Percentiles rank a stretch among this genome's conserved stretches.
Conservation (phyloP, 2,113 vertebrate genomes). For the Cromileptes altivelis region DNA sequence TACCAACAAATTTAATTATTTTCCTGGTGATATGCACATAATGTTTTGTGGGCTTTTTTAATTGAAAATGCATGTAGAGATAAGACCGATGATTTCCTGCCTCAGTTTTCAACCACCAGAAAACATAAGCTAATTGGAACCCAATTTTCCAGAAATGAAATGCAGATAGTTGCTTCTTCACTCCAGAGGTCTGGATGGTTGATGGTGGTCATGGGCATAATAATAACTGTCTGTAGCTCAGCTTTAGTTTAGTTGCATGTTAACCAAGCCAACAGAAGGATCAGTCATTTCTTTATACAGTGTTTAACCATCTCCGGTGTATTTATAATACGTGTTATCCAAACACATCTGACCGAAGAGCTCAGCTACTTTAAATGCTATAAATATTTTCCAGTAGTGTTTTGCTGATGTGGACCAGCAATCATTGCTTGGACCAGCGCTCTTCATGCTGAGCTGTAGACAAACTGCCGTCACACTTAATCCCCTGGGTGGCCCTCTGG, state of each 20-base stretch:
- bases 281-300: not conserved
- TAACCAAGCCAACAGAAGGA: conserved; percentile 8
- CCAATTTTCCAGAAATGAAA: not conserved
- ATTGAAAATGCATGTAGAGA: conserved; percentile 35
- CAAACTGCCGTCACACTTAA: conserved; percentile 19
- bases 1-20: conserved; percentile 27
- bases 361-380: not conserved
- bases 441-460: conserved; percentile 18
- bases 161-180: conserved; percentile 14
- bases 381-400: not conserved
- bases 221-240: not conserved
- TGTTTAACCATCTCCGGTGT: not conserved
- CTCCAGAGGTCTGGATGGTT: conserved; percentile 19
- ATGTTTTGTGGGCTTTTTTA: conserved; percentile 33
- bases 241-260: not conserved
- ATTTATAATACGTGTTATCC: not conserved
- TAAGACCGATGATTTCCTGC: conserved; percentile 31
- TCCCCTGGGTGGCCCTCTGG: not conserved
- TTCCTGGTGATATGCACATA: conserved; percentile 6
- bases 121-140: conserved; percentile 28
- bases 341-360: not conserved
- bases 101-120: conserved; percentile 10
- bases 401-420: conserved; percentile 17
- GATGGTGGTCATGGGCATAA: conserved; percentile 14
- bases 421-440: not conserved